phyloP scores from a whole-genome alignment of 2,113 vertebrate species.

The Procapra przewalskii region DNA sequence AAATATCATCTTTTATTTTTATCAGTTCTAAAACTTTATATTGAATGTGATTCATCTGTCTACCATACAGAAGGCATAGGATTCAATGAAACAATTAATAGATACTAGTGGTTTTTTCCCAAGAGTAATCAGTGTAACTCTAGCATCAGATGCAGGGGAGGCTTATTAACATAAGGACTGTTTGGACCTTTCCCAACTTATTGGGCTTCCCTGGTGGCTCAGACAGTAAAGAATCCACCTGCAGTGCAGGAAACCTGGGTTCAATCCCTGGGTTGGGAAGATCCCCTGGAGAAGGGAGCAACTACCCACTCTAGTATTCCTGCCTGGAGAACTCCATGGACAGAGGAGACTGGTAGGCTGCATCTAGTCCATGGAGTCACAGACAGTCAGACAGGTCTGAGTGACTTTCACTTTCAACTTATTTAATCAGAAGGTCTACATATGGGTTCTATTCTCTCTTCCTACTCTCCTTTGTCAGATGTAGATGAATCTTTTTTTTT shows the following conservation, averaged over 20 bases:
- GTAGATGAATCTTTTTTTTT: neutral
- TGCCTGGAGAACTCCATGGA: neutral
- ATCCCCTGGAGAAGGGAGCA: neutral
- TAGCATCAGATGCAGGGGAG: neutral
- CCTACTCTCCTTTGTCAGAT: neutral
- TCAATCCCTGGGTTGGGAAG: neutral
- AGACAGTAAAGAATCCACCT: neutral
- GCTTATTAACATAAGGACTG: neutral
- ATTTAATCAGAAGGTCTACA: neutral
- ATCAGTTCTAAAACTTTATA: constrained; percentile 60
- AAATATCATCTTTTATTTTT: constrained; percentile 60
- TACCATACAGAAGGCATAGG: neutral
- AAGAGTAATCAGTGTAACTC: neutral
- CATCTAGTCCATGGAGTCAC: neutral
- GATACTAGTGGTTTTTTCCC: neutral
- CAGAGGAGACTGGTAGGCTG: neutral
- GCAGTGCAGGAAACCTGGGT: neutral
- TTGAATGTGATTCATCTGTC: neutral
- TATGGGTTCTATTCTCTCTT: neutral
- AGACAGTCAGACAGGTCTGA: neutral
- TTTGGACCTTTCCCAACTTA: neutral
- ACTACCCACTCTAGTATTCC: neutral
- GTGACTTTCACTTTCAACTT: neutral
- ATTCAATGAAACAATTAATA: neutral
- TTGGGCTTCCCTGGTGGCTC: neutral